phyloP scores from a whole-genome alignment of 2,888 invertebrate genomes.

The Drosophila nigricruria region DNA sequence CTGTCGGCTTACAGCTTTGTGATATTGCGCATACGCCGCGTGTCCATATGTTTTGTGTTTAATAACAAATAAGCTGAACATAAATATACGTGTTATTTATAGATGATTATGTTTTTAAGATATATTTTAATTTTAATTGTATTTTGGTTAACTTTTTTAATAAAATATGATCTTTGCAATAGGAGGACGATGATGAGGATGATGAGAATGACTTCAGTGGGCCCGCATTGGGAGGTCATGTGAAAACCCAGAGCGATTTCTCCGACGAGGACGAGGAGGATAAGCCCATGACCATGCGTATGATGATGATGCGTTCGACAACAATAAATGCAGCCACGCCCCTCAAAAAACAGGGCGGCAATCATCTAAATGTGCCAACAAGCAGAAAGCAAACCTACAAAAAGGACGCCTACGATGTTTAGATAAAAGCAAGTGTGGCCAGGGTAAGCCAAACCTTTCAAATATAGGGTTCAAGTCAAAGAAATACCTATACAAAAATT shows the following conservation, averaged over 20 bases:
- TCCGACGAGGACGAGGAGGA: conserved; percentile 86
- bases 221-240: conserved; percentile 84
- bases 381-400: conserved; percentile 85
- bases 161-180: background rate
- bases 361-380: conserved; percentile 84
- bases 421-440: conserved; percentile 59
- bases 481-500: background rate
- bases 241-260: conserved; percentile 84
- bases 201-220: conserved; percentile 86
- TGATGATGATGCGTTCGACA: conserved; percentile 76
- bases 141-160: background rate
- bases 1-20: conserved; percentile 37
- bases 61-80: conserved; percentile 3
- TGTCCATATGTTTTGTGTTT: conserved; percentile 26
- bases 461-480: conserved; percentile 12
- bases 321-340: conserved; percentile 51
- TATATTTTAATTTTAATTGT: background rate
- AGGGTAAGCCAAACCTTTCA: conserved; percentile 13
- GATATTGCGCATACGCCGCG: conserved; percentile 30
- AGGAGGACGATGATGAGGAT: conserved; percentile 83
- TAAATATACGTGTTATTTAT: conserved; percentile 4
- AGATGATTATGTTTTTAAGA: background rate
- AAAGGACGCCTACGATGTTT: conserved; percentile 87
- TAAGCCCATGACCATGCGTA: conserved; percentile 85
- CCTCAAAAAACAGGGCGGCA: conserved; percentile 56